Percentiles rank a stretch among this genome's conserved stretches.
These are phyloP conservation scores for Malthinus flaveolus DNA, from an alignment of 2,888 invertebrate genomes.

Conservation along the genomic window DNA sequence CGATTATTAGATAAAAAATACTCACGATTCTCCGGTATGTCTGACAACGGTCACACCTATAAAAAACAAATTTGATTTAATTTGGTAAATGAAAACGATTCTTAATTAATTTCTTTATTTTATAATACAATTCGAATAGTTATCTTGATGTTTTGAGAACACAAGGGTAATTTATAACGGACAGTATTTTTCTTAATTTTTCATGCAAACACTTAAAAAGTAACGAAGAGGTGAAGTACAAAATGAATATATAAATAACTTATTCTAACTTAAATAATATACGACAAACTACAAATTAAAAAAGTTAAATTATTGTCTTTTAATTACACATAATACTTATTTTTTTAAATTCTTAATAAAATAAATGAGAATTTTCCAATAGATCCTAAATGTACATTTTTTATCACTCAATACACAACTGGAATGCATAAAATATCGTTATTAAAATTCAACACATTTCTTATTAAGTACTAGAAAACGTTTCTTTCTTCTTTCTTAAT, in stretches of 20 bases:
- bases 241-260: constrained; percentile 1
- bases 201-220: constrained; percentile 20
- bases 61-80: neutral
- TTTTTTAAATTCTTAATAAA: neutral
- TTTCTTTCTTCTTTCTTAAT: no score
- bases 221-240: neutral
- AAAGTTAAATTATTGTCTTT: constrained; percentile 25
- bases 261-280: constrained; percentile 6
- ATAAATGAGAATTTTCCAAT: constrained; percentile 18
- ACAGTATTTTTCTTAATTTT: constrained; percentile 9
- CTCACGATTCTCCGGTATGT: constrained; percentile 49
- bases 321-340: constrained; percentile 18
- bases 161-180: constrained; percentile 30
- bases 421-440: constrained; percentile 15
- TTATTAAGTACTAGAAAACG: constrained; percentile 11
- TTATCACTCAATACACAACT: constrained; percentile 10
- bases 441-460: constrained; percentile 14
- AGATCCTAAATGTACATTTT: constrained; percentile 9
- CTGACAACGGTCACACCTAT: constrained; percentile 2
- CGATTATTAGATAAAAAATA: constrained; percentile 26
- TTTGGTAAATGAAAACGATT: neutral
- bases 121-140: constrained; percentile 52
- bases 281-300: constrained; percentile 8
- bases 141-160: constrained; percentile 50
- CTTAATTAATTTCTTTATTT: constrained; percentile 44